Percentiles rank a stretch among this genome's conserved stretches.
These are phyloP conservation scores for Cephalopachus bancanus DNA, from an alignment of 2,797 vertebrate genomes.

Conservation along the genomic window DNA sequence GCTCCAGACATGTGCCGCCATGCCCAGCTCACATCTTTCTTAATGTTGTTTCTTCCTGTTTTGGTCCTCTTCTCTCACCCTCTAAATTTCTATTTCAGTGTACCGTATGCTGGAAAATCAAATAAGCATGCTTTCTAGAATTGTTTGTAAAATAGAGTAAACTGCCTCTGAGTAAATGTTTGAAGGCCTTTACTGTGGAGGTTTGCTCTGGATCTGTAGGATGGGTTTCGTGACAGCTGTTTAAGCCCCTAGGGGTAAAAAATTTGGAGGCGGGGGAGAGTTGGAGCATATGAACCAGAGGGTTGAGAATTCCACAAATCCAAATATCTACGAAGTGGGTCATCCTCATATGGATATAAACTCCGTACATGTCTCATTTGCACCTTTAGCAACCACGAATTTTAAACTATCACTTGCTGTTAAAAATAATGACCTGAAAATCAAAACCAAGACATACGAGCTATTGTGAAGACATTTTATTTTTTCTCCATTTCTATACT, in stretches of 20 bases:
- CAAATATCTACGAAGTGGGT: not conserved
- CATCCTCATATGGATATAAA: not conserved
- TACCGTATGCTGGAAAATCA: not conserved
- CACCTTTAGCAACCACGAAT: not conserved
- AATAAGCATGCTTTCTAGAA: not conserved
- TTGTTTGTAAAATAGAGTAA: not conserved
- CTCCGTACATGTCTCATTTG: not conserved
- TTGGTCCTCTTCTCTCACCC: not conserved
- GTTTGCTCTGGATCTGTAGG: not conserved
- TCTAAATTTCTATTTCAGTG: not conserved
- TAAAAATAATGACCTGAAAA: not conserved
- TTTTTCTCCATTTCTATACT: not conserved
- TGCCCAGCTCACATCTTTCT: not conserved
- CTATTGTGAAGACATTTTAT: not conserved
- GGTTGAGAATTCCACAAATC: not conserved
- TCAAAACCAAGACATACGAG: not conserved
- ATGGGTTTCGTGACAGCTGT: not conserved
- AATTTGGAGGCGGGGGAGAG: not conserved
- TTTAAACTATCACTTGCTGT: not conserved
- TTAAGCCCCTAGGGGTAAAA: not conserved
- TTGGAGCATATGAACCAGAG: not conserved
- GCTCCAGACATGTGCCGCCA: not conserved
- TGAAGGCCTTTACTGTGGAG: not conserved
- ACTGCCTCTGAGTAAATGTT: not conserved
- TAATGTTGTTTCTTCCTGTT: not conserved